Conservation (phyloP, 2,888 invertebrate genomes). For the Drosophila percnosoma region DNA sequence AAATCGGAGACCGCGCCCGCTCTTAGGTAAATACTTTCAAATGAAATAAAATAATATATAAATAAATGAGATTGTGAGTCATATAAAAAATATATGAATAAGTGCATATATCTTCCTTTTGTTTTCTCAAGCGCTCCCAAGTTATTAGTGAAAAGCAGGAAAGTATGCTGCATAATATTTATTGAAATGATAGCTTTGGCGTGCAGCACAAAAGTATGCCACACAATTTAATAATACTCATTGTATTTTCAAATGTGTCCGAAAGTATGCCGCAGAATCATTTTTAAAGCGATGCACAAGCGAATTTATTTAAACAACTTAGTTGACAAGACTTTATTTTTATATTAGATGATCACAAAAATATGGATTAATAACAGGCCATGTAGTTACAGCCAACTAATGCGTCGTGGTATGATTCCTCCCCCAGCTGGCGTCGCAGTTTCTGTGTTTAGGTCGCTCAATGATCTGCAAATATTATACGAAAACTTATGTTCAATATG, state of each 20-base stretch:
- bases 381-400: not conserved
- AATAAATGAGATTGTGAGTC: not conserved
- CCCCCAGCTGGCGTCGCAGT: not conserved
- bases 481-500: not conserved
- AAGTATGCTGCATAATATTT: not conserved
- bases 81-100: not conserved
- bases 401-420: not conserved
- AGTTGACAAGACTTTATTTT: not conserved
- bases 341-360: not conserved
- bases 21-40: not conserved
- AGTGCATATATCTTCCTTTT: not conserved
- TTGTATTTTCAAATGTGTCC: not conserved
- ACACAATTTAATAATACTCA: not conserved
- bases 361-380: not conserved
- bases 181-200: not conserved
- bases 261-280: not conserved
- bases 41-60: no score
- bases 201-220: not conserved
- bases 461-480: no score
- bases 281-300: not conserved
- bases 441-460: not conserved
- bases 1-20: accelerated
- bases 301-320: not conserved
- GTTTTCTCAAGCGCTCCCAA: not conserved
- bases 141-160: not conserved